These are phyloP conservation scores for Ornithoptera priamus DNA, from an alignment of 2,888 invertebrate species.

Conservation along the genomic window DNA sequence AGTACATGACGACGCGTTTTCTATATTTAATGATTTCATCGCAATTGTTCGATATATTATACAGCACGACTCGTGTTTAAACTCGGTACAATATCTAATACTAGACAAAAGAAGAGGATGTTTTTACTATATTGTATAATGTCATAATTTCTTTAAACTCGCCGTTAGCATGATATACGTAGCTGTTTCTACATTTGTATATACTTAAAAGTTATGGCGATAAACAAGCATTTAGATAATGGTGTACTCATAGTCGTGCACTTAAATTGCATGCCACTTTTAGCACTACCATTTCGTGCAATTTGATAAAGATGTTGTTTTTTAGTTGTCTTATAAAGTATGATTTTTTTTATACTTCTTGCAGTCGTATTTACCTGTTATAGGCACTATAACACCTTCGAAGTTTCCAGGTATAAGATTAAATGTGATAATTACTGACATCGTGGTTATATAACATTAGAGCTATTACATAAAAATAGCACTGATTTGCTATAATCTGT, in stretches of 20 bases:
- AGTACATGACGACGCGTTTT: slow-evolving; percentile 12
- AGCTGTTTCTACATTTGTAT: not conserved
- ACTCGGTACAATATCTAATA: not conserved
- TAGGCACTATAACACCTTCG: too few species aligned
- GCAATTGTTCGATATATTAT: slow-evolving; percentile 9
- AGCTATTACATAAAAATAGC: slow-evolving; percentile 9
- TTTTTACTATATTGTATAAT: slow-evolving; percentile 1
- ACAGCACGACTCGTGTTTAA: not conserved
- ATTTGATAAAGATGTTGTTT: not conserved
- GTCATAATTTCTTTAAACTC: not conserved
- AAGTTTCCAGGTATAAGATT: slow-evolving; percentile 7
- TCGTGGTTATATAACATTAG: not conserved
- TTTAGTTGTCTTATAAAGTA: too few species aligned
- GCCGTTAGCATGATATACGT: not conserved
- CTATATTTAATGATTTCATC: slow-evolving; percentile 17
- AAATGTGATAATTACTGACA: slow-evolving; percentile 7
- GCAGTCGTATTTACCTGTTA: too few species aligned
- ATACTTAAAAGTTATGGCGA: not conserved
- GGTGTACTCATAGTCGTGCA: not conserved
- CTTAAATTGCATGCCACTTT: not conserved
- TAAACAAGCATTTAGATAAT: not conserved
- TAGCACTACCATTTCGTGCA: not conserved
- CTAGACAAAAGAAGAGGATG: slow-evolving; percentile 2
- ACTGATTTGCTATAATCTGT: slow-evolving; percentile 13
- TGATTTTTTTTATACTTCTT: too few species aligned